Conservation (phyloP, 35 echinoderm and acorn worm species). For the Stichopus chloronotus region DNA sequence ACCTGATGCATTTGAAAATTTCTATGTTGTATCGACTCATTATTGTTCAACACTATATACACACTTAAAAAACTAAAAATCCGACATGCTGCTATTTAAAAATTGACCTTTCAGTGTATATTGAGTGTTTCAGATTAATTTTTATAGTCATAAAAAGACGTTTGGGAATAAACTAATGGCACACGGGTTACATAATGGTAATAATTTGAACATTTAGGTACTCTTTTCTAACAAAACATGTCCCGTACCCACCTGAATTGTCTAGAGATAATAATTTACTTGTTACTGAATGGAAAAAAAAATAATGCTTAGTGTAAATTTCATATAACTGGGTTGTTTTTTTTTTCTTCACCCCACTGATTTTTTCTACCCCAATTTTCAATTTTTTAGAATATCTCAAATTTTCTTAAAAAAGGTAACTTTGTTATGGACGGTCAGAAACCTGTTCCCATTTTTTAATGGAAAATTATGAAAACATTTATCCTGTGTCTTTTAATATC, state of each 20-base stretch:
- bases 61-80: too few species aligned
- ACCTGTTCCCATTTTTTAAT: slow-evolving; percentile 14
- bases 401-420: not conserved
- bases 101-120: too few species aligned
- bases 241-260: slow-evolving; percentile 6
- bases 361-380: slow-evolving; percentile 18
- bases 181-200: not conserved
- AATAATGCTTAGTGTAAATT: slow-evolving; percentile 9
- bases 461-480: slow-evolving; percentile 33
- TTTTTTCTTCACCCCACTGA: not conserved
- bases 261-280: slow-evolving; percentile 29
- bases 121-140: too few species aligned
- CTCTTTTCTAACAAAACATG: not conserved
- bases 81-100: too few species aligned
- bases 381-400: slow-evolving; percentile 28
- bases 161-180: not conserved
- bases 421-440: slow-evolving; percentile 1
- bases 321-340: not conserved
- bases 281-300: slow-evolving; percentile 6
- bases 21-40: too few species aligned
- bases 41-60: too few species aligned
- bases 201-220: not conserved
- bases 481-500: slow-evolving; percentile 10
- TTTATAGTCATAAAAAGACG: too few species aligned
- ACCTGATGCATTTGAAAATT: too few species aligned